Base-by-base conservation (phyloP, 2,888 invertebrate species). In the Ichneumoninae sp. region DNA sequence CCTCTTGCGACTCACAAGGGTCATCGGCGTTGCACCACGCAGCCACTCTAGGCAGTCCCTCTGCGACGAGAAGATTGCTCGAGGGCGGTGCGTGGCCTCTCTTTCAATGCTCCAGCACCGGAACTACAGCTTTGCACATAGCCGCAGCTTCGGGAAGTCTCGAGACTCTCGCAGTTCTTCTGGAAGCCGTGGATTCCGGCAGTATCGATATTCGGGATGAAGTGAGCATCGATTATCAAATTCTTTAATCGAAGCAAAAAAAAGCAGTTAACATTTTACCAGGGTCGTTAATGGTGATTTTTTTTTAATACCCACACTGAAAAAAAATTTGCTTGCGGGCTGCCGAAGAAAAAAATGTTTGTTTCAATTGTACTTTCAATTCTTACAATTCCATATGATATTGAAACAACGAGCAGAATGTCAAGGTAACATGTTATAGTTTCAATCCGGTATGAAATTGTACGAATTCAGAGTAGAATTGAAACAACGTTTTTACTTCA, bases 1-100 rank as follows among this genome's bases (percentile, higher is more conserved):
- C 26, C 26, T 68, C 36, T 50, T 60, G 6, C 54, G 44, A 40
- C 60, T 66, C 66, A 33, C 44, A 82, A 85, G 93, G 92, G 44
- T 89, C 91, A 33, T 93, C 94, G 33, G 89, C 93, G n/a, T 86
- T 94, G 78, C 93, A 93, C 71, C 93, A 93, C 79, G 94, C 94
- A 3, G 93, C 93, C n/a, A 90, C 89, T 69, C 87, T 94, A 50
- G 91, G 92, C 69, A 93, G 92, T 86, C 66, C 89, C 19, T 83
- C 88, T 66, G 91, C 93, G 7, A 91, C 92, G 7, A 87, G 89
- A 83, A 90, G 86, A 80, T 89, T 94, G 50, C 84, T 94, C 69
- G 88, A 91, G 66, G 91, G 90, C 26, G 93, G 93, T 33, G 94
- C 94, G 1, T 90, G 89, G 87, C 85, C 93, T 47, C 80, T 86